Percentiles rank a stretch among this genome's conserved stretches.
Evolutionary conservation across 2,888 invertebrate genomes (phyloP).

Genomic region (Ephialtes manifestator): DNA sequence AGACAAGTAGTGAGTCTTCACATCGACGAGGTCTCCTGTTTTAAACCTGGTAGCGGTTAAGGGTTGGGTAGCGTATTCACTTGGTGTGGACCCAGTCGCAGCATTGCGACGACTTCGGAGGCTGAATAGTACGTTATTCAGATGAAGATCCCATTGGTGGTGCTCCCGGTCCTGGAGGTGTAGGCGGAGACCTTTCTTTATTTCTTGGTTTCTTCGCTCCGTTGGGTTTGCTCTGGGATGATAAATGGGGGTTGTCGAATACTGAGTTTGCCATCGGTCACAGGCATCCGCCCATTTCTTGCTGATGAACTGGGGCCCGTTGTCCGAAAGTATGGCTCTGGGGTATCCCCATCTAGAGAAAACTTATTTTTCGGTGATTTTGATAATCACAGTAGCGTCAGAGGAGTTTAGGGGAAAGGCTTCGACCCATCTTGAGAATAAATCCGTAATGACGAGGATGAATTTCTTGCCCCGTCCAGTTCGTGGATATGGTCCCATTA

Average conservation of each 20-base stretch:
- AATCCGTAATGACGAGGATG: slow-evolving; percentile 69
- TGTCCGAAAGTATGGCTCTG: background rate
- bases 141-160: slow-evolving; percentile 29
- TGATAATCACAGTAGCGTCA: background rate
- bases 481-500: slow-evolving; percentile 3
- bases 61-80: too few species aligned
- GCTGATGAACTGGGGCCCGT: slow-evolving; percentile 47
- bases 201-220: slow-evolving; percentile 72
- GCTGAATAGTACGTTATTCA: slow-evolving; percentile 46
- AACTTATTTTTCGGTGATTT: background rate
- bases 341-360: slow-evolving; percentile 10
- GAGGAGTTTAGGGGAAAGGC: slow-evolving; percentile 54
- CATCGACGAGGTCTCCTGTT: too few species aligned
- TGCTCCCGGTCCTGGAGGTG: slow-evolving; percentile 42
- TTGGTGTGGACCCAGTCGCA: slow-evolving; percentile 43
- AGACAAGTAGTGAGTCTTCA: too few species aligned
- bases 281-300: slow-evolving; percentile 53
- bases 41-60: too few species aligned
- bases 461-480: slow-evolving; percentile 7
- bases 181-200: slow-evolving; percentile 73
- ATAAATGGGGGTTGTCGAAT: slow-evolving; percentile 60
- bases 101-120: slow-evolving; percentile 56
- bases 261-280: slow-evolving; percentile 51
- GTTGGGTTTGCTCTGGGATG: slow-evolving; percentile 51
- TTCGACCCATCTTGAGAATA: slow-evolving; percentile 72